Percentiles rank a stretch among this genome's conserved stretches.
Evolutionary conservation across 2,113 vertebrate genomes (phyloP).

Genomic region (Odocoileus hemionus): DNA sequence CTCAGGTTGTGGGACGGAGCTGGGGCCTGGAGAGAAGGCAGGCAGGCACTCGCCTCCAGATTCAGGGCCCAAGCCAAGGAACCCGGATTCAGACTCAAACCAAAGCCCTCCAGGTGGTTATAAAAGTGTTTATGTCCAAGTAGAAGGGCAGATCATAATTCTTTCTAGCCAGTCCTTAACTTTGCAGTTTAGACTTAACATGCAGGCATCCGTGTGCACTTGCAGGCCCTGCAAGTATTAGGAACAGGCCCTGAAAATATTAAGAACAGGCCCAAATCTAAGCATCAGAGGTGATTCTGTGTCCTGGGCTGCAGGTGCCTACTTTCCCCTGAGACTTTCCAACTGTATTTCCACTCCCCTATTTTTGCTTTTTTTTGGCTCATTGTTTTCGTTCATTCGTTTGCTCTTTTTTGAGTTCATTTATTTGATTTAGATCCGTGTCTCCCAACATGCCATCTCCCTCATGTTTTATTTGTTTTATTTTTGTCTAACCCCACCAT

Average conservation of each 20-base stretch:
- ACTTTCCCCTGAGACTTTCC: background rate
- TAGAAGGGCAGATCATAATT: background rate
- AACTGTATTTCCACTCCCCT: background rate
- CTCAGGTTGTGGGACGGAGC: background rate
- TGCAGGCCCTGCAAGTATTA: background rate
- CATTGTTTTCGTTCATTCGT: slow-evolving; percentile 55
- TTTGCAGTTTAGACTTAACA: background rate
- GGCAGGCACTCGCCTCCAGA: background rate
- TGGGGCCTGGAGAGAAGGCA: background rate
- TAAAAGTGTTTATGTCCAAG: background rate
- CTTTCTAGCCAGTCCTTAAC: background rate
- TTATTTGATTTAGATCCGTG: slow-evolving; percentile 60
- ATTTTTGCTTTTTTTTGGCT: slow-evolving; percentile 31
- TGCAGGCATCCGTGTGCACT: rapidly evolving
- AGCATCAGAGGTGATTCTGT: background rate
- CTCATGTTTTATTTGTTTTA: slow-evolving; percentile 83
- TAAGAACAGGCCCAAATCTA: rapidly evolving
- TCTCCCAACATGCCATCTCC: slow-evolving; percentile 76
- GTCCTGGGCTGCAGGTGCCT: background rate
- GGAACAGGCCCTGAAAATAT: background rate
- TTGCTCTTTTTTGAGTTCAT: slow-evolving; percentile 53
- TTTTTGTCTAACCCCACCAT: slow-evolving; percentile 87
- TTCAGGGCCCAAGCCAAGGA: background rate
- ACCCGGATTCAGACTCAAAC: background rate
- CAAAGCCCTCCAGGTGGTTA: background rate